A percentile compares a stretch with the other conserved stretches of the same genome.
phyloP scores from a whole-genome alignment of 2,888 invertebrate species.

The Sesia apiformis region DNA sequence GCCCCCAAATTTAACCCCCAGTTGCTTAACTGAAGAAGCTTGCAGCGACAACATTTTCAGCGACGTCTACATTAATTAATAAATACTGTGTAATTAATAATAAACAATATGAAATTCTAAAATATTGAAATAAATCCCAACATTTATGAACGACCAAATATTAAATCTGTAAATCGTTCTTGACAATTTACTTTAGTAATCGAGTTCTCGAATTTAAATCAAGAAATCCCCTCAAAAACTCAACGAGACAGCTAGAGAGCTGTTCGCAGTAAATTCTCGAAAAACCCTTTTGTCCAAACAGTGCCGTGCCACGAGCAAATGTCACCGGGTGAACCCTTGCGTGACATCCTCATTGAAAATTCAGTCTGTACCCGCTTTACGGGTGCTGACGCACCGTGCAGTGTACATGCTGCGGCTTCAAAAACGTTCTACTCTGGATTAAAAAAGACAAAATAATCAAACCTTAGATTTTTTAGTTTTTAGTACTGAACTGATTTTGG shows the following conservation, averaged over 20 bases:
- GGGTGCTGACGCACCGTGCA: constrained; percentile 18
- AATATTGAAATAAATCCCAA: too few relatives aligned
- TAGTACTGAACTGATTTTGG: too few relatives aligned
- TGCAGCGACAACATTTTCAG: too few relatives aligned
- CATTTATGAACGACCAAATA: too few relatives aligned
- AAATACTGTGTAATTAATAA: too few relatives aligned
- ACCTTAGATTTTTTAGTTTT: too few relatives aligned
- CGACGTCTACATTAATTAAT: too few relatives aligned
- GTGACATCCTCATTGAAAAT: constrained; percentile 60
- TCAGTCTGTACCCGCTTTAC: constrained; percentile 31
- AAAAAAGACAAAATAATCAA: too few relatives aligned
- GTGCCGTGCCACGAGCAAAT: constrained; percentile 49
- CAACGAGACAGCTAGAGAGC: constrained; percentile 23
- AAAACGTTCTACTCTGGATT: neutral
- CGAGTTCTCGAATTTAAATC: constrained; percentile 37
- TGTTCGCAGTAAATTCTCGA: constrained; percentile 25
- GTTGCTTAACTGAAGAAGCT: too few relatives aligned
- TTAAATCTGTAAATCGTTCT: too few relatives aligned
- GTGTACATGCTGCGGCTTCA: constrained; percentile 13
- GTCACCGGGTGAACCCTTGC: constrained; percentile 55
- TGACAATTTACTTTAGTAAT: constrained; percentile 1
- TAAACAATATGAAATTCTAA: too few relatives aligned
- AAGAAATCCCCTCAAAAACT: constrained; percentile 50
- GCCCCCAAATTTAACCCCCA: too few relatives aligned
- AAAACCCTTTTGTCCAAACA: constrained; percentile 69